A percentile compares a stretch with the other conserved stretches of the same genome.
phyloP scores from a whole-genome alignment of 2,113 vertebrate species.

The Pagrus major region DNA sequence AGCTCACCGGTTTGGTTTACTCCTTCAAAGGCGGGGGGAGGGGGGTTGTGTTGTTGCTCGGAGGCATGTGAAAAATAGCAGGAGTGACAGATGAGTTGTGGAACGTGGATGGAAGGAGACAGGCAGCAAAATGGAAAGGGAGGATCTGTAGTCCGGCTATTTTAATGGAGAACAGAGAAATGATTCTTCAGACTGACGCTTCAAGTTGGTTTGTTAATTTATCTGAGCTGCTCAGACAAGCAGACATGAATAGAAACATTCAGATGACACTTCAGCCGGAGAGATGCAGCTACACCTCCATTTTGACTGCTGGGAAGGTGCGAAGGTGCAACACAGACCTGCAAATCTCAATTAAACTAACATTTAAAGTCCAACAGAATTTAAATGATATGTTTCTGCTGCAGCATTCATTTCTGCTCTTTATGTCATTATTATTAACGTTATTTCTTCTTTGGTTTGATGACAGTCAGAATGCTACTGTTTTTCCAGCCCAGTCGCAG shows the following conservation, averaged over 20 bases:
- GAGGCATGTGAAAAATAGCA: constrained; percentile 66
- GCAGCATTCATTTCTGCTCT: background rate
- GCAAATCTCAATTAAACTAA: background rate
- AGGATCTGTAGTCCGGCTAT: constrained; percentile 64
- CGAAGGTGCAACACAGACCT: background rate
- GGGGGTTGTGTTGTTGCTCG: constrained; percentile 54
- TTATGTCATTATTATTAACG: no score
- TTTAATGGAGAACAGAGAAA: constrained; percentile 70
- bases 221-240: constrained; percentile 64
- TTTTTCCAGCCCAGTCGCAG: no score
- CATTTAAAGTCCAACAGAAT: background rate
- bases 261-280: background rate
- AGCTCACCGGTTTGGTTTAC: constrained; percentile 71
- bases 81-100: constrained; percentile 69
- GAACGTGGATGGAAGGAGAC: constrained; percentile 66
- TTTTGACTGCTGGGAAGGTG: constrained; percentile 32
- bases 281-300: constrained; percentile 30
- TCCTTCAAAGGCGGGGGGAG: constrained; percentile 57
- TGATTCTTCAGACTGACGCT: constrained; percentile 70
- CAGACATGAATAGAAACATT: constrained; percentile 49
- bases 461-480: no score
- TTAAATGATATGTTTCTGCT: background rate
- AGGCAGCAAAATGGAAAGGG: constrained; percentile 67
- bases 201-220: constrained; percentile 70
- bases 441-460: background rate